phyloP scores from a whole-genome alignment of 2,113 vertebrate species.

The Columba livia region DNA sequence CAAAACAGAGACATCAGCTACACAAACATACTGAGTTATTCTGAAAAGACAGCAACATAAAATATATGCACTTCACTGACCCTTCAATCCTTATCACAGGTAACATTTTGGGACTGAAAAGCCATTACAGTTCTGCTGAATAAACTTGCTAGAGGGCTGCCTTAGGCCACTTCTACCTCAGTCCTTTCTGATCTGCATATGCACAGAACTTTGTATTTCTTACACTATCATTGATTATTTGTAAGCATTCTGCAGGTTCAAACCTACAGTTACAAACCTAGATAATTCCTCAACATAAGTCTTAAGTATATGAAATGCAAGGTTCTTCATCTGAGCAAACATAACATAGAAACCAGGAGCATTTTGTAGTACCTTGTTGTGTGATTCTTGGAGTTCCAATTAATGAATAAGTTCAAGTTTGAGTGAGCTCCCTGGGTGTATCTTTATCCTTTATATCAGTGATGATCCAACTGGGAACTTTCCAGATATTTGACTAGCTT shows the following conservation, averaged over 20 bases:
- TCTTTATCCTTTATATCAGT: neutral
- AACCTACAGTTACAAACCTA: neutral
- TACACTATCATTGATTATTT: neutral
- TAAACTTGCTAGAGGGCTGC: neutral
- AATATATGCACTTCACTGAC: neutral
- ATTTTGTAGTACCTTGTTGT: neutral
- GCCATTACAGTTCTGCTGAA: neutral
- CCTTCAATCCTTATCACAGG: neutral
- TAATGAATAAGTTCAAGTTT: neutral
- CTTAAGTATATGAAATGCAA: neutral
- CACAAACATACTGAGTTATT: neutral
- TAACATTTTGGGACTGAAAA: neutral
- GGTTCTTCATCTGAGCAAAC: neutral
- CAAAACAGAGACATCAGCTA: neutral
- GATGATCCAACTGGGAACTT: neutral
- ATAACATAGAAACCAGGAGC: neutral
- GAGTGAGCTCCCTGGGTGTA: neutral
- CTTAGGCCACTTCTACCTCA: neutral
- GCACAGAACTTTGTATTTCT: neutral
- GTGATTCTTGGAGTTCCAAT: neutral
- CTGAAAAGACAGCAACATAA: neutral
- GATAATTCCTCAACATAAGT: neutral
- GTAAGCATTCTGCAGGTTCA: neutral
- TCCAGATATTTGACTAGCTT: constrained; percentile 10
- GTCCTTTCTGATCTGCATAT: neutral